Evolutionary conservation across 2,797 vertebrate species (phyloP).

Genomic region (Galaxias olidus): DNA sequence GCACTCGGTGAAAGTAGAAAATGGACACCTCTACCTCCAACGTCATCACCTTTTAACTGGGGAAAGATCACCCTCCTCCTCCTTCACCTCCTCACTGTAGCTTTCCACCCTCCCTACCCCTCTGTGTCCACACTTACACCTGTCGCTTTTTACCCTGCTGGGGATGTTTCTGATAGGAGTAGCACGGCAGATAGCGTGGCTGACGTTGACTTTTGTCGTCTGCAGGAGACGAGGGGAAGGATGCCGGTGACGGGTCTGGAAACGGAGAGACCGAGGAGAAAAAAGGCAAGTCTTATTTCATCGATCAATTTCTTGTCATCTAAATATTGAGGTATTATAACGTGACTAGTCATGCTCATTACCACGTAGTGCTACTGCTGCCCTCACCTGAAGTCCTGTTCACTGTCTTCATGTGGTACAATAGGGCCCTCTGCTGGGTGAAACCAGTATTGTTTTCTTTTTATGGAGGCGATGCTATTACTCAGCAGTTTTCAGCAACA

Average conservation of each 20-base stretch:
- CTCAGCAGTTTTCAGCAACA: too few species aligned
- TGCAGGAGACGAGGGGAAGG: constrained; percentile 62
- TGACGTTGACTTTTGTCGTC: constrained; percentile 8
- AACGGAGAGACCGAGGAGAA: constrained; percentile 77
- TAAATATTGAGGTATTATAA: too few species aligned
- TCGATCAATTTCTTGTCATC: neutral
- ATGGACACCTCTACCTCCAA: too few species aligned
- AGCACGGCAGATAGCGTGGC: neutral
- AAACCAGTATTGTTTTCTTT: neutral
- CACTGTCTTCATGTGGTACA: neutral
- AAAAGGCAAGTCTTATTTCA: constrained; percentile 70
- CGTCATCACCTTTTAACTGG: neutral
- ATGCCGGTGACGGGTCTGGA: constrained; percentile 44
- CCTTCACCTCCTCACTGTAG: neutral
- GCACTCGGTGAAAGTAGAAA: too few species aligned
- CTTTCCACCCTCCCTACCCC: neutral
- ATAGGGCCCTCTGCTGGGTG: constrained; percentile 16
- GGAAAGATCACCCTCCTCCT: neutral
- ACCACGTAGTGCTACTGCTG: neutral
- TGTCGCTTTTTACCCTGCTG: neutral
- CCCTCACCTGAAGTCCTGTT: too few species aligned
- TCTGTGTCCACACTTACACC: neutral
- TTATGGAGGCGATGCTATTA: neutral
- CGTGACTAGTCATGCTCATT: neutral
- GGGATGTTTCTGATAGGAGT: neutral